phyloP scores from a whole-genome alignment of 2,888 invertebrate species.

The Salticus scenicus region DNA sequence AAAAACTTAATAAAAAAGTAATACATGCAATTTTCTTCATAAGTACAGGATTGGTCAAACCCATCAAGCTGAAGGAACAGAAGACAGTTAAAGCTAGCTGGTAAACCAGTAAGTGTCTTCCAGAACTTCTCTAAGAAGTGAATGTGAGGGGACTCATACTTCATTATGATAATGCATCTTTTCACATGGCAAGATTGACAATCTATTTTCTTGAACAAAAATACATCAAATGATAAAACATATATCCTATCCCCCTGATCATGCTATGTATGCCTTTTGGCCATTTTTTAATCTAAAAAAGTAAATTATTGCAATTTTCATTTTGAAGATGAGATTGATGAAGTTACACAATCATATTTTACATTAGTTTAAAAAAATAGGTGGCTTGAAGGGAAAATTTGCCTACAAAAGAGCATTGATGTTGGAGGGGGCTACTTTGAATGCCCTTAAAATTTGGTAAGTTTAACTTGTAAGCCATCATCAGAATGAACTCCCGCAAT shows the following conservation, averaged over 20 bases:
- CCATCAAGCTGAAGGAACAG: not conserved
- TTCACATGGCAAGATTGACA: constrained; percentile 17
- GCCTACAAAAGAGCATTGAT: not conserved
- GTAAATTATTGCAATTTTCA: constrained; percentile 4
- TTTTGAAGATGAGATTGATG: constrained; percentile 13
- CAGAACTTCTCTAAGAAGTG: not conserved
- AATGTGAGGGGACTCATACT: constrained; percentile 15
- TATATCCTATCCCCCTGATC: constrained; percentile 16
- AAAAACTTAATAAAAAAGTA: not conserved
- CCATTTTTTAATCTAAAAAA: constrained; percentile 11
- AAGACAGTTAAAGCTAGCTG: not conserved
- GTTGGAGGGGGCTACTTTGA: not conserved
- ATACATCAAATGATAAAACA: constrained; percentile 4
- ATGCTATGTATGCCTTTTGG: constrained; percentile 16
- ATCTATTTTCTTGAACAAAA: constrained; percentile 19
- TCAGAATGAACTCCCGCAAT: too few relatives aligned
- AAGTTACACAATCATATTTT: not conserved
- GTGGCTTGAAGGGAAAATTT: not conserved
- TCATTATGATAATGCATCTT: constrained; percentile 32
- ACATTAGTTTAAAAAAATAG: constrained; percentile 1
- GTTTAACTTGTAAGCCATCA: too few relatives aligned
- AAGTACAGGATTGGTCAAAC: too few relatives aligned
- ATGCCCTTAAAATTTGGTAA: not conserved
- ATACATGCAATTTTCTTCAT: too few relatives aligned
- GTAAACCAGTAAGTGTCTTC: not conserved